phyloP scores from a whole-genome alignment of 2,888 invertebrate genomes.

The Habroteleia sp. region DNA sequence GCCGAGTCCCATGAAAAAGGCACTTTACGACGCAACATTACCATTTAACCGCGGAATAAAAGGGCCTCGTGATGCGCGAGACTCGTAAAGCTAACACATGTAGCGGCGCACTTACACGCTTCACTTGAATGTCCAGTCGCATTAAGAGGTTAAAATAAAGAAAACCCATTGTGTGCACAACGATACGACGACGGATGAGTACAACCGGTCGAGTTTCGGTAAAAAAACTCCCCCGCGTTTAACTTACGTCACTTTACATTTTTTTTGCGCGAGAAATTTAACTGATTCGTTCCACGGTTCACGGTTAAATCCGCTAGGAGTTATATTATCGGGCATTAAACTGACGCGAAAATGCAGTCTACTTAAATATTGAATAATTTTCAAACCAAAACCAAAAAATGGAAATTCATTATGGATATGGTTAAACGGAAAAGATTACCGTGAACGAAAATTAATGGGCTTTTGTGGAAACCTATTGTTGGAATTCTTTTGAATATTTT shows the following conservation, averaged over 20 bases:
- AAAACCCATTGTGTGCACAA: constrained; percentile 25
- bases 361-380: constrained; percentile 6
- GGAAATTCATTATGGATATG: neutral
- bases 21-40: constrained; percentile 51
- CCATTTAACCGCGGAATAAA: constrained; percentile 47
- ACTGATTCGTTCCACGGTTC: constrained; percentile 32
- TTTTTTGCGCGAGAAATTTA: constrained; percentile 1
- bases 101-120: constrained; percentile 29
- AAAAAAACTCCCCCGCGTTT: neutral
- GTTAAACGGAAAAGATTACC: neutral
- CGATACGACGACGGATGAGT: constrained; percentile 20
- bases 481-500: neutral
- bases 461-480: neutral
- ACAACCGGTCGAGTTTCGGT: neutral
- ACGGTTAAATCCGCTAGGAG: constrained; percentile 12
- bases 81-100: constrained; percentile 49
- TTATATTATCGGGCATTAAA: constrained; percentile 12
- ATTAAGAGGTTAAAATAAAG: constrained; percentile 39
- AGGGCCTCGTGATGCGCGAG: constrained; percentile 33
- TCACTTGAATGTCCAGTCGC: constrained; percentile 22
- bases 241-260: constrained; percentile 12
- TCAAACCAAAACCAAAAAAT: no score
- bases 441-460: neutral
- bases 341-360: constrained; percentile 3
- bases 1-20: constrained; percentile 34